phyloP scores from a whole-genome alignment of 30 jellyfish, hydroid and myxozoan genomes.

The Cassiopea xamachana region DNA sequence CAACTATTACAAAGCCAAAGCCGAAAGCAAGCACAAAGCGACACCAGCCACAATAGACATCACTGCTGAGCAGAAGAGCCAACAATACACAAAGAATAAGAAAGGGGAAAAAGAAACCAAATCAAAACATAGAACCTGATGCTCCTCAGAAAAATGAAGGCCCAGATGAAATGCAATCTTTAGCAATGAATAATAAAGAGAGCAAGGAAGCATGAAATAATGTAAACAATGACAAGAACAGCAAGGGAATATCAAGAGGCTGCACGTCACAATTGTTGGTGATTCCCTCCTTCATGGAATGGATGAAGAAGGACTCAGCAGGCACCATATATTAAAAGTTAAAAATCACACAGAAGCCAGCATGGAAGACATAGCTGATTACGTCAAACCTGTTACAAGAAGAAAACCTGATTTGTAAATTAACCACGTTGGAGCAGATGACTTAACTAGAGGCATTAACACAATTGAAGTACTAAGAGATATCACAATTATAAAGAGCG shows the following conservation, averaged over 20 bases:
- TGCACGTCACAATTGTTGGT: neutral
- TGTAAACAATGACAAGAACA: neutral
- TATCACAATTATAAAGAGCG: neutral
- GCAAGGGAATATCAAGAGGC: neutral
- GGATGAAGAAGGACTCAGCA: neutral
- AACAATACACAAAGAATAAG: neutral
- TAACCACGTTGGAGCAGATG: conserved; percentile 26
- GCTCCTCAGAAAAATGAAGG: neutral
- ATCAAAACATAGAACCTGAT: neutral
- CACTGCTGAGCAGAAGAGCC: neutral
- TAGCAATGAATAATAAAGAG: neutral
- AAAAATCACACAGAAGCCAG: neutral
- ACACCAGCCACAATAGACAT: neutral
- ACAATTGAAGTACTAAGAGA: conserved; percentile 15
- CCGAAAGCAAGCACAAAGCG: too few species aligned
- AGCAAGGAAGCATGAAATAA: neutral
- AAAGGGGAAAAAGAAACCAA: neutral
- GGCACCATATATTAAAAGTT: neutral
- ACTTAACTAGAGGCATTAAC: conserved; percentile 3
- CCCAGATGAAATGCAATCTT: neutral
- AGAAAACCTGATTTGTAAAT: conserved; percentile 13
- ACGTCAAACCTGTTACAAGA: neutral
- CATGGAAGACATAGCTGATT: conserved; percentile 1
- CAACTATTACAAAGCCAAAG: neutral
- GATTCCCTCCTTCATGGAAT: neutral